A percentile compares a stretch with the other conserved stretches of the same genome.
Evolutionary conservation across 2,113 vertebrate species (phyloP).

Genomic region (Chunga burmeisteri): DNA sequence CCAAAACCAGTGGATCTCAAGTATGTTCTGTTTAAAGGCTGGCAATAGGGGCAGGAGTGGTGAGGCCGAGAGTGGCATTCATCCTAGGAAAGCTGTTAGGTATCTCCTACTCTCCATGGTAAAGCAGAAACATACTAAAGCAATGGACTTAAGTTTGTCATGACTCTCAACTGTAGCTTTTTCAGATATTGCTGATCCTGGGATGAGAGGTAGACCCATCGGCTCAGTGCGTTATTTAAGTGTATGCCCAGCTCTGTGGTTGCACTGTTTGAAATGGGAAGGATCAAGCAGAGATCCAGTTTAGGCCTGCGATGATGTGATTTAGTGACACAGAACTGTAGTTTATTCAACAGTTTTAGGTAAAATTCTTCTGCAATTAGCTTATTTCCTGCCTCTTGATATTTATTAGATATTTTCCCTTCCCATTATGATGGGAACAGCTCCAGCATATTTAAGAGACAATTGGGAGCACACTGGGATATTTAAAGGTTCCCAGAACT

Average conservation of each 20-base stretch:
- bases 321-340: conserved; percentile 1
- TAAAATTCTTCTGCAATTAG: conserved; percentile 50
- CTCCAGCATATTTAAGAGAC: conserved; percentile 20
- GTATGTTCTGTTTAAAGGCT: not conserved
- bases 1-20: not conserved
- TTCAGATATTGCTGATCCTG: not conserved
- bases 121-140: not conserved
- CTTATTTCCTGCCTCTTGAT: conserved; percentile 19
- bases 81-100: not conserved
- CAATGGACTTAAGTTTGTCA: not conserved
- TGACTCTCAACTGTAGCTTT: not conserved
- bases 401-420: conserved; percentile 36
- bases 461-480: not conserved
- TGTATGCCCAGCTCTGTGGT: not conserved
- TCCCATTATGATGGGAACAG: conserved; percentile 10
- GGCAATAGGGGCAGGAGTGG: not conserved
- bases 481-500: conserved; percentile 38
- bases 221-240: not conserved
- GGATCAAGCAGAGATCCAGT: not conserved
- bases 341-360: conserved; percentile 23
- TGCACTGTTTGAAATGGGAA: not conserved
- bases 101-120: not conserved
- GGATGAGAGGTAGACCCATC: not conserved
- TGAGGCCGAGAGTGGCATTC: not conserved
- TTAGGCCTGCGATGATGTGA: not conserved